Base-by-base conservation (phyloP, 2,113 vertebrate genomes). In the Chaetura pelagica region DNA sequence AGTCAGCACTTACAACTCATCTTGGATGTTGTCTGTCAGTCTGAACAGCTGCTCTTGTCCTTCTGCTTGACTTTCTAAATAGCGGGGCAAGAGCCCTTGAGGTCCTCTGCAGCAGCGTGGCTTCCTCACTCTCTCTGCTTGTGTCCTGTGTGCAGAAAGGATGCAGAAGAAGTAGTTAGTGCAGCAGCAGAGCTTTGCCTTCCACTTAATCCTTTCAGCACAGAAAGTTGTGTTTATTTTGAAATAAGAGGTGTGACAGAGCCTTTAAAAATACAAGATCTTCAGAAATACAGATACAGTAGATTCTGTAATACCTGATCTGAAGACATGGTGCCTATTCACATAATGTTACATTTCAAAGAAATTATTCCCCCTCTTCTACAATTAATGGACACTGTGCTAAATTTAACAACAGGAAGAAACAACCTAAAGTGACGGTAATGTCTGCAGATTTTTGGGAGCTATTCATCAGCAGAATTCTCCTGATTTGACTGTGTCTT, bases 31-130 rank as follows among this genome's bases (percentile, higher is more conserved):
- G 97, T 99, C 99, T 0, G 99, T 99, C 58, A 99, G 98, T 15
- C 96, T 98, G 98, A 99, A 99, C 32, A 99, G 98, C 97, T 99
- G 99, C 87, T 99, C 99, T 96, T 99, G 99, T 19, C 99, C 99
- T 30, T 99, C 99, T 0, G 99, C 99, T 93, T 99, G 99, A 24
- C 97, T 98, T 89, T 98, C 96, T 0, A 98, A 98, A 84, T 99
- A 99, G 15, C 99, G 98, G 29, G 99, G 99, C 76, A 99, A 97
- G 51, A 99, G 98, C 30, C 99, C 99, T 92, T 99, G 99, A 18
- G 99, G 99, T 3, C 99, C 99, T 22, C 98, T 98, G 94, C 99
- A 99, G 96, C 99, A 99, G 12, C 99, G 99, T 0, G 99, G 99
- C 84, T 98, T 99, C 93, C 99, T 97, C 57, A 98, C 98, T 2